Evolutionary conservation across 2,113 vertebrate genomes (phyloP).

Genomic region (Odocoileus hemionus): DNA sequence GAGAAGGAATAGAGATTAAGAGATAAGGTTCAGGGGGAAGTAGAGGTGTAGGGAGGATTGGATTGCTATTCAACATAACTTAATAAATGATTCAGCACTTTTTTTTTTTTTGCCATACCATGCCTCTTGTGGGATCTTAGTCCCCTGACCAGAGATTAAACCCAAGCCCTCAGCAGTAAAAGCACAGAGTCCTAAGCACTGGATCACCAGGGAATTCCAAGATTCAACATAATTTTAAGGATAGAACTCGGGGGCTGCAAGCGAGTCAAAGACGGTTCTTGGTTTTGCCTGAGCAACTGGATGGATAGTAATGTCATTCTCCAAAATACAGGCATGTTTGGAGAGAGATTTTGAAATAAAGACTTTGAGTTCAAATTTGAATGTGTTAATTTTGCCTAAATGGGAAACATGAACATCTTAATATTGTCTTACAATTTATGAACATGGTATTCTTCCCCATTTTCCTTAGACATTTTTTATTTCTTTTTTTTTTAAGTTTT

Average conservation of each 20-base stretch:
- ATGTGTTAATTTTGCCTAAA: neutral
- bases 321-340: neutral
- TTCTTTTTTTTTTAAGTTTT: neutral
- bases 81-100: neutral
- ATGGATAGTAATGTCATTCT: neutral
- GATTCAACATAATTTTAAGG: neutral
- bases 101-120: neutral
- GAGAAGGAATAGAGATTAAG: neutral
- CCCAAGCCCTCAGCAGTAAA: neutral
- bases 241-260: neutral
- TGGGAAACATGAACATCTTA: neutral
- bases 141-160: neutral
- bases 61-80: neutral
- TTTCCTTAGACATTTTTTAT: neutral
- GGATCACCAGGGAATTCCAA: neutral
- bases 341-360: neutral
- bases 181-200: neutral
- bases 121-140: neutral
- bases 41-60: neutral
- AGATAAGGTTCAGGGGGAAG: neutral
- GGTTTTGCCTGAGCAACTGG: neutral
- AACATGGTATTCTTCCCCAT: neutral
- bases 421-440: neutral
- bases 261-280: neutral
- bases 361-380: neutral